Base-by-base conservation (phyloP, 2,888 invertebrate species). In the Diaprepes abbreviatus region DNA sequence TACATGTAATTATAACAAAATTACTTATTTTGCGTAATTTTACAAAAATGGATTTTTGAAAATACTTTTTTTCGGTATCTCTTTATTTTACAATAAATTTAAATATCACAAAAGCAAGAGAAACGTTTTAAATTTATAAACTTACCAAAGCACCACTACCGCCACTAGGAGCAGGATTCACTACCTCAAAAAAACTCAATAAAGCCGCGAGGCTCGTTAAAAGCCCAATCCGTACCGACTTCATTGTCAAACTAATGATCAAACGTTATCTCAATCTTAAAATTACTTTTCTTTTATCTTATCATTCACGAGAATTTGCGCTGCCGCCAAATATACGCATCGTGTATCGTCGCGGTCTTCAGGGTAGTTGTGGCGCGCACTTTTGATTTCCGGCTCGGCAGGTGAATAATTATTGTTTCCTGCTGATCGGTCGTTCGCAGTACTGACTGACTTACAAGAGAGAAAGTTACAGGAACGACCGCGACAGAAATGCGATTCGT, bases 61-160 rank as follows among this genome's bases (percentile, higher is more conserved):
- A n/a, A n/a, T n/a, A n/a, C n/a, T n/a, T n/a, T n/a, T n/a, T n/a
- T n/a, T n/a, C n/a, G n/a, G n/a, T n/a, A n/a, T n/a, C n/a, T n/a
- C n/a, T n/a, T n/a, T n/a, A n/a, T n/a, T n/a, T n/a, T n/a, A n/a
- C n/a, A n/a, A n/a, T n/a, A n/a, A n/a, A n/a, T n/a, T n/a, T n/a
- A n/a, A n/a, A n/a, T n/a, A n/a, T n/a, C n/a, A n/a, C n/a, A n/a
- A n/a, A n/a, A n/a, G n/a, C n/a, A n/a, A n/a, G n/a, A n/a, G n/a
- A n/a, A n/a, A n/a, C n/a, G n/a, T n/a, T n/a, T n/a, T n/a, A n/a
- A n/a, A n/a, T n/a, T n/a, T 10, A 21, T 35, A n/a, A n/a, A 71
- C 71, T 68, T 68, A 71, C 71, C 71, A 71, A 54, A 48, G 68
- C 67, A 55, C 59, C 60, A 52, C 59, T 48, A 19, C 64, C 52